Conservation (phyloP, 2,113 vertebrate genomes). For the Engraulis encrasicolus region DNA sequence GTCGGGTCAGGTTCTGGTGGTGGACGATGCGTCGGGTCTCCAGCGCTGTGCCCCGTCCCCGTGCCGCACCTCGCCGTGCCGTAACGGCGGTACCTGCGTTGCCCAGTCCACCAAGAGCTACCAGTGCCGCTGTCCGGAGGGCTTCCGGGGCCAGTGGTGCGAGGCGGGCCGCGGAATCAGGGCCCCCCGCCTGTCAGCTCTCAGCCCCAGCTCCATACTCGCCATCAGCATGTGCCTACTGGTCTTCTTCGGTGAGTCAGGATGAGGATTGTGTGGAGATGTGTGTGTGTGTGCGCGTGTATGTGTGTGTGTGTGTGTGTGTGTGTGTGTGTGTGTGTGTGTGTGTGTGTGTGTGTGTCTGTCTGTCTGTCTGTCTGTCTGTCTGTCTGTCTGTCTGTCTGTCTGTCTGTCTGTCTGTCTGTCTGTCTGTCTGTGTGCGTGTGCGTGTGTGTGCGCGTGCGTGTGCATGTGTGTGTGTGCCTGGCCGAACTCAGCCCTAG, state of each 20-base stretch:
- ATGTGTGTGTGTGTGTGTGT: too few relatives aligned
- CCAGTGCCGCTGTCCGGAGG: slow-evolving; percentile 76
- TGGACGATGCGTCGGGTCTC: slow-evolving; percentile 73
- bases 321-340: slow-evolving; percentile 28
- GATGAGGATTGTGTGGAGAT: not conserved
- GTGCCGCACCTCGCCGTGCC: slow-evolving; percentile 76
- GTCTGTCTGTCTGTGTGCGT: too few relatives aligned
- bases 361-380: too few relatives aligned
- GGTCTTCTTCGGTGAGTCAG: slow-evolving; percentile 80
- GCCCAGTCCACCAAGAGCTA: slow-evolving; percentile 72
- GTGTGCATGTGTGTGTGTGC: too few relatives aligned
- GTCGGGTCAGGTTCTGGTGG: slow-evolving; percentile 76
- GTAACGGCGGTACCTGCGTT: slow-evolving; percentile 79
- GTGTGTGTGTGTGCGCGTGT: not conserved
- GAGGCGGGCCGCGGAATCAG: slow-evolving; percentile 80
- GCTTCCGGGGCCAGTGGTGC: slow-evolving; percentile 81
- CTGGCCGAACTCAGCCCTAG: too few relatives aligned
- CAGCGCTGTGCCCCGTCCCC: slow-evolving; percentile 76
- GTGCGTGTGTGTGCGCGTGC: too few relatives aligned
- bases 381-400: too few relatives aligned
- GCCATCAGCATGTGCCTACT: slow-evolving; percentile 88
- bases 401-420: too few relatives aligned
- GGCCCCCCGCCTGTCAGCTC: slow-evolving; percentile 68
- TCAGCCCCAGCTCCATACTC: slow-evolving; percentile 84
- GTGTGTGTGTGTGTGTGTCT: not conserved